Evolutionary conservation across 2,797 vertebrate genomes (phyloP).

Genomic region (Melanotaenia boesemani): DNA sequence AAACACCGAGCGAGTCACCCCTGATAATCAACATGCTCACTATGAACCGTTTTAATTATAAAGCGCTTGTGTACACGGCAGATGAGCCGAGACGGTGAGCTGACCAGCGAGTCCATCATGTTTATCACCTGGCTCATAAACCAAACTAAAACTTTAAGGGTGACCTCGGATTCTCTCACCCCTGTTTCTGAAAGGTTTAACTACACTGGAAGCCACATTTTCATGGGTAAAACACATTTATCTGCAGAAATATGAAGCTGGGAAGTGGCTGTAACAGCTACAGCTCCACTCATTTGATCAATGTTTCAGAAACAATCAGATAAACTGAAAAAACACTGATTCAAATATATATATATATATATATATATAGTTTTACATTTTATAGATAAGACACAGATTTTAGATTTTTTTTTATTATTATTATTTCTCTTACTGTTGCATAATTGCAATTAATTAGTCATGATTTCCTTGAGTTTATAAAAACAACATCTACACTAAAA

Average conservation of each 20-base stretch:
- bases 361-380: too few relatives aligned
- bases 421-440: too few relatives aligned
- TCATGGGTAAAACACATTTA: neutral
- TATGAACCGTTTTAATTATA: conserved; percentile 70
- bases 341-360: too few relatives aligned
- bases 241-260: neutral
- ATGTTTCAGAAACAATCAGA: conserved; percentile 5
- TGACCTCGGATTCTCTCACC: neutral
- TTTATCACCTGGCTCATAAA: conserved; percentile 18
- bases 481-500: too few relatives aligned
- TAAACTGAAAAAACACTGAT: too few relatives aligned
- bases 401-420: too few relatives aligned
- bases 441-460: too few relatives aligned
- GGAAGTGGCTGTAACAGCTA: neutral
- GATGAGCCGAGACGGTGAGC: conserved; percentile 29
- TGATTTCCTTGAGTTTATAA: too few relatives aligned
- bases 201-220: neutral
- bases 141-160: conserved; percentile 56
- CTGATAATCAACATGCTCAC: conserved; percentile 53
- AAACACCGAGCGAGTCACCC: conserved; percentile 45
- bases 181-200: conserved; percentile 1
- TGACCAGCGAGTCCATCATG: neutral
- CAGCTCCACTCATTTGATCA: neutral
- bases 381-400: too few relatives aligned
- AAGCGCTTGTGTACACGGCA: conserved; percentile 47